Evolutionary conservation across 2,113 vertebrate genomes (phyloP).

Genomic region (Pampusana beccarii): DNA sequence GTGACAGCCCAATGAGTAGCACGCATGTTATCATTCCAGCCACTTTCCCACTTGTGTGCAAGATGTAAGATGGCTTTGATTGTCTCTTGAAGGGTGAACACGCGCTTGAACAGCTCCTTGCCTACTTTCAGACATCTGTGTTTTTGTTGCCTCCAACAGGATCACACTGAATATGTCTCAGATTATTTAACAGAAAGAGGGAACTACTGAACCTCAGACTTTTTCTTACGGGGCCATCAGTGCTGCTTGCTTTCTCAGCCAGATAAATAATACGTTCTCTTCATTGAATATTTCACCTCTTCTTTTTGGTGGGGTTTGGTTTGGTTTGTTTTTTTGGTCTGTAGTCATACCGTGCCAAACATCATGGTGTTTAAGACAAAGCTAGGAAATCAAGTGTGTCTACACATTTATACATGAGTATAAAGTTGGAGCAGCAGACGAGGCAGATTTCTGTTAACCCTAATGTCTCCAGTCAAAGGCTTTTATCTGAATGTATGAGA

Average conservation of each 20-base stretch:
- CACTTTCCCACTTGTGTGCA: background rate
- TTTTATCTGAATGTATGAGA: background rate
- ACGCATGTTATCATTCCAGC: background rate
- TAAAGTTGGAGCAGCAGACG: background rate
- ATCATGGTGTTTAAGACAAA: background rate
- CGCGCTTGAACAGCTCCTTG: background rate
- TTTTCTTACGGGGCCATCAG: accelerated
- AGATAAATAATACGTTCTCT: background rate
- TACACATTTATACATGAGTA: background rate
- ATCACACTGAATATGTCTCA: background rate
- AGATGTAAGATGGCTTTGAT: background rate
- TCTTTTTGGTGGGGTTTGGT: background rate
- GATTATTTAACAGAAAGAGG: background rate
- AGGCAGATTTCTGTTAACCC: background rate
- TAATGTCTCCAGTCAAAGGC: background rate
- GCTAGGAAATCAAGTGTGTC: background rate
- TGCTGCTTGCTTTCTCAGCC: background rate
- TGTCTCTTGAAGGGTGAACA: background rate
- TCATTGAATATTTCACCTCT: background rate
- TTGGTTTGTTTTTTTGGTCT: background rate
- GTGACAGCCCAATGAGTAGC: background rate
- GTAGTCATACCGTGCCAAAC: background rate
- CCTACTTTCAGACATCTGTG: slow-evolving; percentile 27
- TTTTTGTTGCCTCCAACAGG: slow-evolving; percentile 51
- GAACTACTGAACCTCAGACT: background rate